A percentile compares a stretch with the other conserved stretches of the same genome.
Conservation (phyloP, 2,797 vertebrate genomes). For the Chelon labrosus region DNA sequence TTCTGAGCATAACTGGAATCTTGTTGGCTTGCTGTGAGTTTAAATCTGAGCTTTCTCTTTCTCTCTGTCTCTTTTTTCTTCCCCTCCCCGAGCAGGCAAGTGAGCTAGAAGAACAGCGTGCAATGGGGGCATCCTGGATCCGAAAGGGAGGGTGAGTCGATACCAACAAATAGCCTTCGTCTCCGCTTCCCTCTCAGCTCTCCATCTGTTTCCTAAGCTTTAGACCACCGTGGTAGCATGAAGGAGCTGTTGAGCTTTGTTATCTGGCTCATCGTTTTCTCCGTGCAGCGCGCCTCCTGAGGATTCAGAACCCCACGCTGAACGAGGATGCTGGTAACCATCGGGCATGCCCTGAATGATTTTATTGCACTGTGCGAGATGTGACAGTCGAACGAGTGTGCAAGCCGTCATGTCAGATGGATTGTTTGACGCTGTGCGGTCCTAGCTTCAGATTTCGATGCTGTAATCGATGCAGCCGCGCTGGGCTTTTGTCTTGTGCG, state of each 20-base stretch:
- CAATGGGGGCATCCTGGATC: constrained; percentile 68
- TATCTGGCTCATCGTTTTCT: constrained; percentile 39
- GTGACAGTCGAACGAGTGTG: constrained; percentile 37
- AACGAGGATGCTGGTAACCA: constrained; percentile 5
- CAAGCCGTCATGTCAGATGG: constrained; percentile 48
- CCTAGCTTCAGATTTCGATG: constrained; percentile 38
- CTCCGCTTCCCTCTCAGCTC: constrained; percentile 61
- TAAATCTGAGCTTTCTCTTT: constrained; percentile 63
- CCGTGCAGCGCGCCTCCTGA: constrained; percentile 26
- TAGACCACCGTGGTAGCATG: constrained; percentile 66
- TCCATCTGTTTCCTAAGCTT: constrained; percentile 66
- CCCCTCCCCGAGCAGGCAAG: constrained; percentile 74
- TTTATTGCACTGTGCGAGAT: constrained; percentile 40
- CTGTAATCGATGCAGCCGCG: constrained; percentile 35
- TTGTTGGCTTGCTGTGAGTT: constrained; percentile 55
- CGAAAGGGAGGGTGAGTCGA: constrained; percentile 74
- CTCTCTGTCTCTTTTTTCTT: constrained; percentile 43
- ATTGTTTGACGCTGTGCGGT: constrained; percentile 45
- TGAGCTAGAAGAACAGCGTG: constrained; percentile 50
- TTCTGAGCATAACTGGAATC: constrained; percentile 38
- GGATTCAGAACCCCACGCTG: constrained; percentile 26
- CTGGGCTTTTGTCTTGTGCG: constrained; percentile 40
- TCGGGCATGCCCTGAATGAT: constrained; percentile 22
- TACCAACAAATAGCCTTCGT: constrained; percentile 60
- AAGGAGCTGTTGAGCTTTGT: constrained; percentile 59